Conservation (phyloP, 2,888 invertebrate genomes). For the Limnephilus marmoratus region DNA sequence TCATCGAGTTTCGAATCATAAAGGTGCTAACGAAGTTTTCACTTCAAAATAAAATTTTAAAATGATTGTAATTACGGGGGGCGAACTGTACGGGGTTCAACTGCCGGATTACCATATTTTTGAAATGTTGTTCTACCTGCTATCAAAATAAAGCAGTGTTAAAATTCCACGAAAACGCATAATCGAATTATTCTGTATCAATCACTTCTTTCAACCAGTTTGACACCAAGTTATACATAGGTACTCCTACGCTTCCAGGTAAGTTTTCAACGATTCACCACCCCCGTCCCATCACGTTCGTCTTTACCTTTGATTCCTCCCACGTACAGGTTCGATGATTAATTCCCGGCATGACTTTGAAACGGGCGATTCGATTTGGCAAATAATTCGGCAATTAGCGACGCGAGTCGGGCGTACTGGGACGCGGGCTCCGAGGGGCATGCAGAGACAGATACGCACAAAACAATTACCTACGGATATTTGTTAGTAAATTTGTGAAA, state of each 20-base stretch:
- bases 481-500: not conserved
- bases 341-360: conserved; percentile 62
- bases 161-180: not conserved
- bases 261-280: not conserved
- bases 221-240: not conserved
- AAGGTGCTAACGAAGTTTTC: too few relatives aligned
- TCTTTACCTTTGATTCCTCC: conserved; percentile 10
- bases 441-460: not conserved
- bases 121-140: not conserved
- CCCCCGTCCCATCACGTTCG: not conserved
- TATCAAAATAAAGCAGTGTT: not conserved
- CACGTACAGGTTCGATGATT: conserved; percentile 53
- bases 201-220: not conserved
- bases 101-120: not conserved
- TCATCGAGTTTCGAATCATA: too few relatives aligned
- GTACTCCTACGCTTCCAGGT: not conserved
- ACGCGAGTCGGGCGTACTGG: conserved; percentile 28
- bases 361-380: conserved; percentile 63
- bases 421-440: not conserved
- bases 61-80: too few relatives aligned
- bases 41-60: too few relatives aligned
- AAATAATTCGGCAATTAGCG: conserved; percentile 62
- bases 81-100: too few relatives aligned
- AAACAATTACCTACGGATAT: not conserved
- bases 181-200: not conserved